These are phyloP conservation scores for Sciurus carolinensis DNA, from an alignment of 2,797 vertebrate genomes.

Conservation along the genomic window DNA sequence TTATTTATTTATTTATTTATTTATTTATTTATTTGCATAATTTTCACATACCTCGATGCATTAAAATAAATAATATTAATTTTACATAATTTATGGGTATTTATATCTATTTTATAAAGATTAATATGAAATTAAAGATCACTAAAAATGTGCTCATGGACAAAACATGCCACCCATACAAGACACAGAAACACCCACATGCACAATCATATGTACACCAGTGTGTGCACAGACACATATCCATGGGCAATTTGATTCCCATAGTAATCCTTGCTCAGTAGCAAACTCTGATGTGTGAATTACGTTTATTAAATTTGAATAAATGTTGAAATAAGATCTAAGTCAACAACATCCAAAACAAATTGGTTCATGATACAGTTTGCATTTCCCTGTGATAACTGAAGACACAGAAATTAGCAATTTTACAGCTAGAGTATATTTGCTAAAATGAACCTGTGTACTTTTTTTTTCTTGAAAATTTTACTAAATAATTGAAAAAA, in stretches of 20 bases:
- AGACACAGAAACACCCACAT: neutral
- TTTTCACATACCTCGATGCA: neutral
- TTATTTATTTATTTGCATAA: neutral
- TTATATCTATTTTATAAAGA: neutral
- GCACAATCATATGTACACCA: neutral
- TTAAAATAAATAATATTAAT: neutral
- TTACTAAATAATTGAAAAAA: constrained; percentile 20
- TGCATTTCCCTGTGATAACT: neutral
- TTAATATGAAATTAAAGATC: neutral
- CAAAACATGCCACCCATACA: neutral
- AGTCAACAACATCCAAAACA: neutral
- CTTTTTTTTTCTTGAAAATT: neutral
- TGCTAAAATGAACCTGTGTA: neutral
- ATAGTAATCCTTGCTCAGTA: neutral
- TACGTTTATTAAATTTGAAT: neutral
- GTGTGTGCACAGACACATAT: neutral
- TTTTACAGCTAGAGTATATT: neutral
- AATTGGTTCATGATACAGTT: neutral
- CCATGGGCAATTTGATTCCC: neutral
- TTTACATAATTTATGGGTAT: neutral
- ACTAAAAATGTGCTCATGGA: neutral
- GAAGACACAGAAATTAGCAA: neutral
- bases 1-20: neutral
- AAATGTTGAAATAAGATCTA: neutral
- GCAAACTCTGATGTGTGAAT: neutral